Evolutionary conservation across 2,113 vertebrate species (phyloP).

Genomic region (Anoura caudifer): DNA sequence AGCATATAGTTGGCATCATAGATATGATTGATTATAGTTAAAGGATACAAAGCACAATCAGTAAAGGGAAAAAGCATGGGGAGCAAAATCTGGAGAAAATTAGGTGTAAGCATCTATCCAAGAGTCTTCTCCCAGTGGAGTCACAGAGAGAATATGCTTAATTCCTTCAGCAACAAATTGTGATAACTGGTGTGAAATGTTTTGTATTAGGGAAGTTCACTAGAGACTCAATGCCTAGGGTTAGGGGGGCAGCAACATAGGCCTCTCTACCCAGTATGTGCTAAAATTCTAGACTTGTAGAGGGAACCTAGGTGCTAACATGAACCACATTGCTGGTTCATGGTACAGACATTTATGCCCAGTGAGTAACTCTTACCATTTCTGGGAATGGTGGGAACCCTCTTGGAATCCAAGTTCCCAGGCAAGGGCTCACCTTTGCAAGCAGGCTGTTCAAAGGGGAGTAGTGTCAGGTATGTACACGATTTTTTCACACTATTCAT

Average conservation of each 20-base stretch:
- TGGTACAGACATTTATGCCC: not conserved
- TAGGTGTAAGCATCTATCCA: not conserved
- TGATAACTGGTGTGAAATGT: not conserved
- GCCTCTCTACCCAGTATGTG: not conserved
- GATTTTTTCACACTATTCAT: not conserved
- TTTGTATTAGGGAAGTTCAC: not conserved
- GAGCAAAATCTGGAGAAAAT: not conserved
- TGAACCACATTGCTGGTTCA: not conserved
- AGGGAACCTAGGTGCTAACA: not conserved
- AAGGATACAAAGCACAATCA: not conserved
- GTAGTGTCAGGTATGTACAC: not conserved
- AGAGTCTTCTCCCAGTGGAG: not conserved
- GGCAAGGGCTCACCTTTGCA: not conserved
- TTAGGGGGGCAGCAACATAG: not conserved
- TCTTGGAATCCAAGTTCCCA: not conserved
- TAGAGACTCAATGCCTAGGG: not conserved
- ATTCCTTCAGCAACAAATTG: not conserved
- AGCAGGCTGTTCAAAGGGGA: not conserved
- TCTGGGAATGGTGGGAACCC: not conserved
- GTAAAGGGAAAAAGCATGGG: not conserved
- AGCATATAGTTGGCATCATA: not conserved
- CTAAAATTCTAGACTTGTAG: not conserved
- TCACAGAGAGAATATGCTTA: not conserved
- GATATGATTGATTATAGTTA: not conserved
- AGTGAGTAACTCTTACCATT: not conserved